These are phyloP conservation scores for Pantherophis alleghaniensis DNA, from an alignment of 2,797 vertebrate species.

Conservation along the genomic window DNA sequence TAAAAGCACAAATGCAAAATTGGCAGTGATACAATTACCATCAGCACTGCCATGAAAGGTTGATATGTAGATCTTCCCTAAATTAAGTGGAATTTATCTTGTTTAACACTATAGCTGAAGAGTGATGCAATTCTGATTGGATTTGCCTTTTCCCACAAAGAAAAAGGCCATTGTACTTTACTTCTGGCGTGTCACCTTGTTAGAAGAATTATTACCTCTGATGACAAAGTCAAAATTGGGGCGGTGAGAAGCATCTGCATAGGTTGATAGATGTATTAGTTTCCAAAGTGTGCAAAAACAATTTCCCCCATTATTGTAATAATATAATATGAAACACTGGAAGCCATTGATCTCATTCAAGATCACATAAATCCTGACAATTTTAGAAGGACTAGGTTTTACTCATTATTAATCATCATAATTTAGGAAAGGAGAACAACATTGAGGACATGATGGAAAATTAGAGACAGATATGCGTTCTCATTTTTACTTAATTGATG, in stretches of 20 bases:
- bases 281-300: background rate
- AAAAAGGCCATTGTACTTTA: background rate
- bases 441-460: background rate
- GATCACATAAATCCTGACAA: background rate
- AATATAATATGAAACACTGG: background rate
- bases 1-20: background rate
- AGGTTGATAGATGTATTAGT: background rate
- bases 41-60: background rate
- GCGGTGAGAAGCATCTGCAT: background rate
- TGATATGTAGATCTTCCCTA: background rate
- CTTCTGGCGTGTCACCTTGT: background rate
- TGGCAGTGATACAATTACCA: background rate
- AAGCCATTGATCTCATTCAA: background rate
- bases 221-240: background rate
- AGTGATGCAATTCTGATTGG: background rate
- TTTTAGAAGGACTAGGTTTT: background rate
- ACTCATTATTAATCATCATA: background rate
- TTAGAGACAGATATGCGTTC: background rate
- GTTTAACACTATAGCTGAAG: background rate
- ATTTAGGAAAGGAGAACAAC: background rate
- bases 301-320: background rate
- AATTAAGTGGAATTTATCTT: background rate
- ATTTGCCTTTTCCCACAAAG: background rate
- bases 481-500: conserved; percentile 10
- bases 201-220: background rate